Base-by-base conservation (phyloP, 2,797 vertebrate species). In the Tokudaia muenninki region DNA sequence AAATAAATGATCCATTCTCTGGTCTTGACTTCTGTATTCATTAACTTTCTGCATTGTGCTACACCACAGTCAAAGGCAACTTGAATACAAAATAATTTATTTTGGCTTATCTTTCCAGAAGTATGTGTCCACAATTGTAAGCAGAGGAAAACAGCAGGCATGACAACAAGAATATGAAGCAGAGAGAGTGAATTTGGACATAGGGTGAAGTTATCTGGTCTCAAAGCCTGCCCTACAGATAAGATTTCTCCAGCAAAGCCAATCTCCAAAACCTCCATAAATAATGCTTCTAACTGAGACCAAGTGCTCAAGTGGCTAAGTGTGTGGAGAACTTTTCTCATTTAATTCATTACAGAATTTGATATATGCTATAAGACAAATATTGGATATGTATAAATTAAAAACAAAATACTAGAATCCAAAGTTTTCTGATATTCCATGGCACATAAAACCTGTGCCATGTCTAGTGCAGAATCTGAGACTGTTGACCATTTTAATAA, bases 341-440 rank as follows among this genome's bases (percentile, higher is more conserved):
- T n/a, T 24, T 65, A 31, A 26, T 75, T 24, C 22, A 75, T 75
- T 44, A 14, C 4, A 61, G 34, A 3, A 59, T 52, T 31, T 87
- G 16, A 61, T 87, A 86, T 52, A 91, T 84, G 41, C 10, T 78
- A 93, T 3, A 10, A 55, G 1, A 50, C 11, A 94, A 92, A 3
- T 14, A 86, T 1, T 50, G 44, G 16, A 78, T 72, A 59, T 89
- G 19, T 47, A 70, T 77, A 41, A 19, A 87, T 7, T 61, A 95
- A 97, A 92, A 34, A 12, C 3, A 75, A 97, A 96, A 50, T 55
- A 44, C 17, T 31, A 95, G 50, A 92, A 92, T 86, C 21, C 50
- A 63, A 67, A 57, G 1, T 21, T 70, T 7, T 67, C 34, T 87
- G n/a, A n/a, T 74, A 63, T 79, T 74, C 47, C 21, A 90, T 50